Evolutionary conservation across 2,888 invertebrate genomes (phyloP), one percentile per base, ranked within the genome.

Genomic region (Steinernema scapterisci): DNA sequence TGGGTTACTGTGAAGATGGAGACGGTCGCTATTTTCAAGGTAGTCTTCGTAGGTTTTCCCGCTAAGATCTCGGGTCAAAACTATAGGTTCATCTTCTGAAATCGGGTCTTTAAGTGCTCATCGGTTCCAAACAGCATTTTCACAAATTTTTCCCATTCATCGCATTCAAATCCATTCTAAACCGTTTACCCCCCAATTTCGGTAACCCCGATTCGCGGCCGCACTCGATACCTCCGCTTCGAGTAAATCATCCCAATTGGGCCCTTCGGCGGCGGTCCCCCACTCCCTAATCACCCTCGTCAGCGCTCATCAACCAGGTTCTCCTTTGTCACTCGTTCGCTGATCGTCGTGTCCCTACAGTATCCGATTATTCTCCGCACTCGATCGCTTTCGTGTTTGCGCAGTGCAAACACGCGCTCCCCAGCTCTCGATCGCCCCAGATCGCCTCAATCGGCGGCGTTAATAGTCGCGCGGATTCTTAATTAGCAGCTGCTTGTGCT

Each of bases 1-100:
- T 7, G 16, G 48, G 7, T 31, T 27, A 63, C 63, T 5, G 63
- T 63, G 31, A 31, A 63, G 63, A 2, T 63, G 63, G 38, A 63
- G 27, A 16, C 63, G 27, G 38, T 63, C 63, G 63, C 63, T 63
- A 16, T 54, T 25, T 23, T 63, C 63, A 16, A 63, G 31, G 63
- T 63, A 63, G 63, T 63, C 63, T 25, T 63, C 63, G 63, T n/a
- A 63, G 63, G 63, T 63, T 16, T 63, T 63, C 6, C 63, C 63
- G 27, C 31, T 31, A 31, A 63, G 31, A n/a, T 63, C 63, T 6
- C 63, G 9, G 9, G 16, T 7, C 31, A 63, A 31, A 3, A 31
- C 7, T 13, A 27, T 2, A 13, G 27, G 63, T 25, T 63, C 9
- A 31, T 63, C 63, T 63, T 63, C 63, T 63, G 63, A 27, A n/a